These are phyloP conservation scores for Passer domesticus DNA, from an alignment of 2,113 vertebrate species.

Conservation along the genomic window DNA sequence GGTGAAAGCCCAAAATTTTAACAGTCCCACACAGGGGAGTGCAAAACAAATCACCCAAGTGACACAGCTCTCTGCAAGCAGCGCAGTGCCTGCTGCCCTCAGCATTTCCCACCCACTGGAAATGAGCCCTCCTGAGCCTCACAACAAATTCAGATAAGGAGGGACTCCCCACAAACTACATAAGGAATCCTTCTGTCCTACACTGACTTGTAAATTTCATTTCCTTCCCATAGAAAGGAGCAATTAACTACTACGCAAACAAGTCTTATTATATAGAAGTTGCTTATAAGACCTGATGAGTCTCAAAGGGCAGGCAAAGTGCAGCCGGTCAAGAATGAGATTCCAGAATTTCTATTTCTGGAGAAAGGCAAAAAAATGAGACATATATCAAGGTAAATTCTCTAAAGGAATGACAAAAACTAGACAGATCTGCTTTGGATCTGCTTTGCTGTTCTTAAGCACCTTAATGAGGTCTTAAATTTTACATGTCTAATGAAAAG, in stretches of 20 bases:
- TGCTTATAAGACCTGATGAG: background rate
- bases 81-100: background rate
- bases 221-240: background rate
- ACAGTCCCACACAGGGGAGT: accelerated
- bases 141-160: background rate
- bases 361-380: background rate
- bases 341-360: background rate
- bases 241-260: background rate
- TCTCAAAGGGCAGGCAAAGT: background rate
- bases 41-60: background rate
- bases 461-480: background rate
- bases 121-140: background rate
- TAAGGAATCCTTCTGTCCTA: background rate
- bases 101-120: background rate
- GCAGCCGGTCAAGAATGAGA: background rate
- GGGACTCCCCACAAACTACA: background rate
- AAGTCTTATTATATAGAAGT: background rate
- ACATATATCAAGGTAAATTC: background rate
- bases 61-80: background rate
- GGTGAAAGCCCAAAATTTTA: background rate
- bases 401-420: background rate
- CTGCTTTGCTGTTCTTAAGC: background rate
- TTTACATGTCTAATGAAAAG: background rate
- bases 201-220: background rate
- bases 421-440: background rate